Percentiles rank a stretch among this genome's conserved stretches.
Conservation (phyloP, 2,888 invertebrate genomes). For the Drosophila percnosoma region DNA sequence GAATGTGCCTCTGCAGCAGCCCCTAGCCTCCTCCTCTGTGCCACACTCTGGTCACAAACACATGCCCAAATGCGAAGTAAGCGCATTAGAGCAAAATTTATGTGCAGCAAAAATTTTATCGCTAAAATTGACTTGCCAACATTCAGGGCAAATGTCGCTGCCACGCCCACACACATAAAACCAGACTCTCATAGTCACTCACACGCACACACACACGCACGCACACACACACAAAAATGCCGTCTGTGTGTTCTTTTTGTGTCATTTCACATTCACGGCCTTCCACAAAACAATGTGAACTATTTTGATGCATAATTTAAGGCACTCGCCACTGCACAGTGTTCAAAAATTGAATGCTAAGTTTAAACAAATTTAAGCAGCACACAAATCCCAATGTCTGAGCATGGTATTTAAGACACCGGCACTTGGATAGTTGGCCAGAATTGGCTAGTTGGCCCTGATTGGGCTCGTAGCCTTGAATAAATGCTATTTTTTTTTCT, state of each 20-base stretch:
- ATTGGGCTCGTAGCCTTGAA: conserved; percentile 59
- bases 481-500: conserved; percentile 35
- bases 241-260: conserved; percentile 29
- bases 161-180: conserved; percentile 37
- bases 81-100: conserved; percentile 74
- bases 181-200: not conserved
- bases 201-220: conserved; percentile 7
- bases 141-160: conserved; percentile 48
- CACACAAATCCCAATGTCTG: conserved; percentile 21
- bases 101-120: conserved; percentile 67
- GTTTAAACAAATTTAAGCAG: conserved; percentile 41
- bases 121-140: conserved; percentile 66
- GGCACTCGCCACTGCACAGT: conserved; percentile 13
- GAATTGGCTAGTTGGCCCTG: conserved; percentile 52
- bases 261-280: conserved; percentile 59
- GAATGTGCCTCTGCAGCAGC: conserved; percentile 14
- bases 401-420: not conserved
- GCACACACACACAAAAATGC: not conserved
- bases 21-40: not conserved
- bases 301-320: conserved; percentile 72
- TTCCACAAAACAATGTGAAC: conserved; percentile 44
- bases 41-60: not conserved
- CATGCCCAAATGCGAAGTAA: conserved; percentile 51
- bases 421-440: not conserved
- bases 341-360: conserved; percentile 51